Evolutionary conservation across 2,888 invertebrate species (phyloP).

Genomic region (Ochlodes sylvanus): DNA sequence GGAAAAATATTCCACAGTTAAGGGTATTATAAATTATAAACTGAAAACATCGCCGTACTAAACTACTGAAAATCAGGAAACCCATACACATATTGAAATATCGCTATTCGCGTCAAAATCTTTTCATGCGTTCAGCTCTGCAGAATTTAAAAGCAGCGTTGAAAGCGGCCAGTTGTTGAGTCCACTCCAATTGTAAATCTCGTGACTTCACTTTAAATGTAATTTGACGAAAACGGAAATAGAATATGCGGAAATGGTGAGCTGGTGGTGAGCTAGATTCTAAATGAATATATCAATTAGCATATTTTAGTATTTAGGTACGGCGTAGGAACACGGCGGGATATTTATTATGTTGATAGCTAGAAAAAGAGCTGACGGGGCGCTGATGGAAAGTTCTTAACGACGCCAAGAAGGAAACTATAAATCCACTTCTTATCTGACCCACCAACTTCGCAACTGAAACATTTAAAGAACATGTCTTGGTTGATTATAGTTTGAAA

Average conservation of each 20-base stretch:
- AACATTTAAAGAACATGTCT: neutral
- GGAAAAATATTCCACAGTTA: no score
- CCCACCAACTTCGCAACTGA: neutral
- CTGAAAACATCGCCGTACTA: neutral
- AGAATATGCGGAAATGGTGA: neutral
- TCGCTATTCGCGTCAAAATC: slow-evolving; percentile 8
- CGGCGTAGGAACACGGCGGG: no score
- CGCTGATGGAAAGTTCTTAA: neutral
- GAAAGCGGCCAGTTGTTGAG: slow-evolving; percentile 1
- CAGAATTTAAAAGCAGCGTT: slow-evolving; percentile 9
- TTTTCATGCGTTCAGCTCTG: slow-evolving; percentile 8
- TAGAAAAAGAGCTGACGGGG: neutral
- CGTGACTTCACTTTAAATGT: neutral
- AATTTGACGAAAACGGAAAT: slow-evolving; percentile 3
- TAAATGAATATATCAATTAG: neutral
- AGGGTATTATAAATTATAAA: neutral
- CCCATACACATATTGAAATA: slow-evolving; percentile 6
- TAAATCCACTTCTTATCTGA: neutral
- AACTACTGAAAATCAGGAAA: neutral
- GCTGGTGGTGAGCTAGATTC: neutral
- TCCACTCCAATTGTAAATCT: neutral
- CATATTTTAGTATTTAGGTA: neutral
- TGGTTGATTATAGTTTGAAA: slow-evolving; percentile 5
- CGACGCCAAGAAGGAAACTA: slow-evolving; percentile 4
- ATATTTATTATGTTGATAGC: neutral